These are phyloP conservation scores for Nephotettix cincticeps DNA, from an alignment of 1,140 invertebrate genomes.

Conservation along the genomic window DNA sequence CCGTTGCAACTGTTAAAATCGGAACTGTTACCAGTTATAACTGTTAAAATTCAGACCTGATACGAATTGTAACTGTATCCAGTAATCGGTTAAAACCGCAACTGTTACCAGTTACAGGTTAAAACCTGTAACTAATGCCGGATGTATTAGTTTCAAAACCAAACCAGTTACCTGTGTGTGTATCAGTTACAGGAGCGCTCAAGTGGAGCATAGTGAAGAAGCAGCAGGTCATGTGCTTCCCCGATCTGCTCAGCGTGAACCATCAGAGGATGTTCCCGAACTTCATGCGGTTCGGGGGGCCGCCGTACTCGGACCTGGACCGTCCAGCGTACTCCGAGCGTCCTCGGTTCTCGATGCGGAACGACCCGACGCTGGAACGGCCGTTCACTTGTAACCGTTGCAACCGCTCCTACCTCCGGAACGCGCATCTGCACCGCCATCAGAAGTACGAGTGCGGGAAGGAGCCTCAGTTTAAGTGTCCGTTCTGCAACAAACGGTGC, in stretches of 20 bases:
- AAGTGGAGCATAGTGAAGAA: slow-evolving; percentile 8
- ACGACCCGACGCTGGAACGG: slow-evolving; percentile 4
- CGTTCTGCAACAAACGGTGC: slow-evolving; percentile 51
- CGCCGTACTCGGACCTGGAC: not conserved
- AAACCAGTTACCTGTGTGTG: too few relatives aligned
- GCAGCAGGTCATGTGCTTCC: slow-evolving; percentile 7
- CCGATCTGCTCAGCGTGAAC: not conserved
- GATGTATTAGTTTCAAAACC: too few relatives aligned
- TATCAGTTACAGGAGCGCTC: slow-evolving; percentile 2
- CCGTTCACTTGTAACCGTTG: slow-evolving; percentile 5
- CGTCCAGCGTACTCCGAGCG: not conserved
- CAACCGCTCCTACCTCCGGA: not conserved
- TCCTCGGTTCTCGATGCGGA: not conserved
- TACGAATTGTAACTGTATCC: too few relatives aligned
- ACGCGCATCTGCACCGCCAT: slow-evolving; percentile 48
- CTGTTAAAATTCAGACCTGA: too few relatives aligned
- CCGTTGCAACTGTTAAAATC: too few relatives aligned
- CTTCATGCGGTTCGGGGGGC: not conserved
- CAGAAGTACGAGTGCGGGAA: slow-evolving; percentile 57
- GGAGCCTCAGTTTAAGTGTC: slow-evolving; percentile 64
- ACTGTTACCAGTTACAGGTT: too few relatives aligned
- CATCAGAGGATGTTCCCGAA: not conserved
- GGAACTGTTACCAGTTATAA: too few relatives aligned
- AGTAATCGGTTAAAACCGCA: too few relatives aligned
- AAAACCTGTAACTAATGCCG: too few relatives aligned